phyloP scores from a whole-genome alignment of 2,113 vertebrate genomes.

The Pontoporia blainvillei region DNA sequence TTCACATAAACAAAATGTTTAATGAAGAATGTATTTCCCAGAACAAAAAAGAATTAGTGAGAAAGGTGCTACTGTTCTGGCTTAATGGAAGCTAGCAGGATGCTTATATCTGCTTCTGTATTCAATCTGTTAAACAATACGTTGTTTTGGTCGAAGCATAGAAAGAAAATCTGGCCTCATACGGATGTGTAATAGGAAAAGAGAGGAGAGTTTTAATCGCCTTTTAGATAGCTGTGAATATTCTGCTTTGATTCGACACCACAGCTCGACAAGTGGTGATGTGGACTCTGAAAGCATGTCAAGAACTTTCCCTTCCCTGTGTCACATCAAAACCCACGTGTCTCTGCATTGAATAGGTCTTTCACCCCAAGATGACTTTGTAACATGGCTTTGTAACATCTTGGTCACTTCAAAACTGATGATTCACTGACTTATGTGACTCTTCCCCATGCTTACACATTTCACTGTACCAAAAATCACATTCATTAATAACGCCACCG shows the following conservation, averaged over 20 bases:
- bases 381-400: rapidly evolving
- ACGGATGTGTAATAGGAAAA: rapidly evolving
- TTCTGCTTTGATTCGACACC: not conserved
- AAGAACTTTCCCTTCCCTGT: not conserved
- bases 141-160: not conserved
- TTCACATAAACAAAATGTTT: not conserved
- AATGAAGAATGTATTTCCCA: not conserved
- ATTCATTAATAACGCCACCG: rapidly evolving
- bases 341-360: rapidly evolving
- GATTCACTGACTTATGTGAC: rapidly evolving
- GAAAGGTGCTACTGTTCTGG: rapidly evolving
- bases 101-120: rapidly evolving
- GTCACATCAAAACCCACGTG: rapidly evolving
- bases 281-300: not conserved
- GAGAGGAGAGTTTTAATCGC: rapidly evolving
- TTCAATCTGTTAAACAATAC: rapidly evolving
- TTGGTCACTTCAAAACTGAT: not conserved
- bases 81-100: rapidly evolving
- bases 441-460: not conserved
- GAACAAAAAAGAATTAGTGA: not conserved
- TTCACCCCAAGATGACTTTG: rapidly evolving
- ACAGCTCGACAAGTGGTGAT: rapidly evolving
- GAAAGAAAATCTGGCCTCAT: not conserved
- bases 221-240: rapidly evolving
- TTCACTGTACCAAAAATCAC: not conserved